Percentiles rank a stretch among this genome's conserved stretches.
Evolutionary conservation across 2,797 vertebrate genomes (phyloP).

Genomic region (Coregonus sp.): DNA sequence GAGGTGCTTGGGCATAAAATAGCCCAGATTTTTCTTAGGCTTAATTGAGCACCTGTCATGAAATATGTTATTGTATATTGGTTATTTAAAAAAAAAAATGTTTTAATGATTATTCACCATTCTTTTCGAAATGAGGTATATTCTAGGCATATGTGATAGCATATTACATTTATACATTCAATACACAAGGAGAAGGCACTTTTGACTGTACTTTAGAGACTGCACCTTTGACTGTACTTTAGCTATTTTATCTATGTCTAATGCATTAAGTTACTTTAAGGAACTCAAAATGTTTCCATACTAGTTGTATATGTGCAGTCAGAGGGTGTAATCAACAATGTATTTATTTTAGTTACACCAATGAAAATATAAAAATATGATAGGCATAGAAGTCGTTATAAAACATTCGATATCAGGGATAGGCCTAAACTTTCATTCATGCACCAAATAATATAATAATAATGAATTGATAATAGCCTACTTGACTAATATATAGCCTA

Average conservation of each 20-base stretch:
- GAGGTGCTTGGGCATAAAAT: neutral
- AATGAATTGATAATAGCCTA: neutral
- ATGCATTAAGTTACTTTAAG: too few relatives aligned
- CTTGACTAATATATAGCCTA: too few relatives aligned
- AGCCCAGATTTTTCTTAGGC: neutral
- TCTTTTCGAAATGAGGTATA: too few relatives aligned
- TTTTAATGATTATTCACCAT: neutral
- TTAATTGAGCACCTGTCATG: neutral
- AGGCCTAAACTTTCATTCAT: neutral
- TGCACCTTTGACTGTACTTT: too few relatives aligned
- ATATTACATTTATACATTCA: too few relatives aligned
- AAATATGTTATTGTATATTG: conserved; percentile 6
- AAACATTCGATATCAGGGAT: neutral
- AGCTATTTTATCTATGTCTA: too few relatives aligned
- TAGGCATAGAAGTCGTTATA: neutral
- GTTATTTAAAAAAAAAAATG: neutral
- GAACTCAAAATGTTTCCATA: too few relatives aligned
- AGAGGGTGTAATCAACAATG: neutral
- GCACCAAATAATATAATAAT: neutral
- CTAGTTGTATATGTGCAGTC: too few relatives aligned
- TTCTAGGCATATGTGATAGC: too few relatives aligned
- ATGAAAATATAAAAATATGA: neutral
- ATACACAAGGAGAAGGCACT: too few relatives aligned
- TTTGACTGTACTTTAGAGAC: too few relatives aligned
- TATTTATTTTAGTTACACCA: neutral